A percentile compares a stretch with the other conserved stretches of the same genome.
Evolutionary conservation across 1,140 invertebrate species (phyloP).

Genomic region (Drosophila orosa): DNA sequence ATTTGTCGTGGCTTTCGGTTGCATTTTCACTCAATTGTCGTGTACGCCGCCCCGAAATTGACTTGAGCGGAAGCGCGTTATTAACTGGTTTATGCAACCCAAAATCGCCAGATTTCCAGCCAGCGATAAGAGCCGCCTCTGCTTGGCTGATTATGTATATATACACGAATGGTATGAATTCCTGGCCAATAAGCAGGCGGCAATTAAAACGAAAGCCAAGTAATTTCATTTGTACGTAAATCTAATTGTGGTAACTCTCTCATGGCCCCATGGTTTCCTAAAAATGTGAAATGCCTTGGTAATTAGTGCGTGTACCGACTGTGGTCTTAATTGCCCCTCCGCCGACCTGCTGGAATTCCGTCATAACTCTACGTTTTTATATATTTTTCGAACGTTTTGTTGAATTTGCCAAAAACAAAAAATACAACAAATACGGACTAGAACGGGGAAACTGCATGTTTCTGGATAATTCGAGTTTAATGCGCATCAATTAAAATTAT

Average conservation of each 20-base stretch:
- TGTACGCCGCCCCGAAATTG: conserved; percentile 62
- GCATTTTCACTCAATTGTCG: conserved; percentile 80
- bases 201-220: conserved; percentile 82
- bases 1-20: conserved; percentile 66
- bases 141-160: conserved; percentile 52
- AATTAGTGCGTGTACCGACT: conserved; percentile 76
- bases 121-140: conserved; percentile 60
- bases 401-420: conserved; percentile 46
- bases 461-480: conserved; percentile 72
- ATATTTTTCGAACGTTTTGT: conserved; percentile 55
- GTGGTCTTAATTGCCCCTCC: conserved; percentile 57
- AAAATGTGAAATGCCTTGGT: conserved; percentile 69
- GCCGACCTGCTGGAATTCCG: conserved; percentile 4
- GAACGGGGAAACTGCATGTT: conserved; percentile 40
- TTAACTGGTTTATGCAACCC: conserved; percentile 84
- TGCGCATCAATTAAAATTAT: conserved; percentile 80
- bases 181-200: conserved; percentile 65
- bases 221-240: conserved; percentile 81
- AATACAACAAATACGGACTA: background rate
- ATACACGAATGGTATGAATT: background rate
- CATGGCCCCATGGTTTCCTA: conserved; percentile 15
- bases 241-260: conserved; percentile 75
- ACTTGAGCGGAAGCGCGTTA: conserved; percentile 80
- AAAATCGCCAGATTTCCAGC: conserved; percentile 74
- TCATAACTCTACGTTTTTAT: conserved; percentile 50